Percentiles rank a stretch among this genome's conserved stretches.
Evolutionary conservation across 2,888 invertebrate genomes (phyloP).

Genomic region (Thecophora atra): DNA sequence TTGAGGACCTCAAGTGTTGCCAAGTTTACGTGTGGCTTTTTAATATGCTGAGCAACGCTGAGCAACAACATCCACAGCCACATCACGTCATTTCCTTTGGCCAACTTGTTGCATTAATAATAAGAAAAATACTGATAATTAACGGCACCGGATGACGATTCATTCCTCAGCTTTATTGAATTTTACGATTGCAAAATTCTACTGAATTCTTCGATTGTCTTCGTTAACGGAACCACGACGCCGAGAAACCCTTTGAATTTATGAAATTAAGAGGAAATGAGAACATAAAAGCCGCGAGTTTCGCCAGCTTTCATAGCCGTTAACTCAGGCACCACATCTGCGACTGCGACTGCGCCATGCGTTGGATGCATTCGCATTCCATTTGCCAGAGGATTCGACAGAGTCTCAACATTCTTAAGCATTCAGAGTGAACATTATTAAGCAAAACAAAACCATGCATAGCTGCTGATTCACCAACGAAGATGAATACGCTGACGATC

Average conservation of each 20-base stretch:
- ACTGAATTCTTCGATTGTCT: slow-evolving; percentile 7
- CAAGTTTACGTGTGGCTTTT: background rate
- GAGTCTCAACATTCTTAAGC: too few relatives aligned
- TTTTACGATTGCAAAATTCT: background rate
- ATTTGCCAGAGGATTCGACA: too few relatives aligned
- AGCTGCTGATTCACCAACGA: too few relatives aligned
- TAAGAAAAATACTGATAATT: slow-evolving; percentile 38
- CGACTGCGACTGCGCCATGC: background rate
- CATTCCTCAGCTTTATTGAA: slow-evolving; percentile 18
- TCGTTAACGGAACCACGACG: background rate
- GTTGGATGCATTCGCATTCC: background rate
- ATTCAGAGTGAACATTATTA: too few relatives aligned
- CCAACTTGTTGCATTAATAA: slow-evolving; percentile 1
- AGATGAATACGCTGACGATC: too few relatives aligned
- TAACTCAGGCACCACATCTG: background rate
- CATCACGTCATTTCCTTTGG: too few relatives aligned
- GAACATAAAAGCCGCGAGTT: too few relatives aligned
- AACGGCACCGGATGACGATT: slow-evolving; percentile 45
- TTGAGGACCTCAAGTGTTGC: slow-evolving; percentile 1
- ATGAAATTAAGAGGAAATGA: slow-evolving; percentile 12
- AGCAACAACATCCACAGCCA: background rate
- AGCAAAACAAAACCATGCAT: too few relatives aligned
- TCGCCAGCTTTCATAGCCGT: background rate
- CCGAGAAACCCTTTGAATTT: slow-evolving; percentile 7
- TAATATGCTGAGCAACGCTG: slow-evolving; percentile 10